phyloP scores from a whole-genome alignment of 1,140 invertebrate species.

The Streblospio benedicti region DNA sequence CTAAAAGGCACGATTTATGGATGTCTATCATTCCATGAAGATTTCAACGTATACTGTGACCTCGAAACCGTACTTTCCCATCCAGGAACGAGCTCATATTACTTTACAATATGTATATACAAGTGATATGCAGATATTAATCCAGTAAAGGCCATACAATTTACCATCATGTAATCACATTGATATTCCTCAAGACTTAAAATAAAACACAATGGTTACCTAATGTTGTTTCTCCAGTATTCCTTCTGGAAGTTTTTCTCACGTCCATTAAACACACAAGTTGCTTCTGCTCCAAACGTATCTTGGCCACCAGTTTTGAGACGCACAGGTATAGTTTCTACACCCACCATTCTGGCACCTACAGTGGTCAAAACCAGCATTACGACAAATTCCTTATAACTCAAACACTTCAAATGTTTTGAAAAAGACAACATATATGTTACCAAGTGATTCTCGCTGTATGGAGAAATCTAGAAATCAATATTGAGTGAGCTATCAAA shows the following conservation, averaged over 20 bases:
- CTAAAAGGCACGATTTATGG: no score
- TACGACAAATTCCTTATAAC: no score
- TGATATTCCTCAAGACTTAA: no score
- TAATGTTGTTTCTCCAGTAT: neutral
- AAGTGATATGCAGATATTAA: no score
- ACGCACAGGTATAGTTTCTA: neutral
- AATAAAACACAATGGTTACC: no score
- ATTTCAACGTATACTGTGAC: no score
- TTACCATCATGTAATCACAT: no score
- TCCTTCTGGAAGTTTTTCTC: constrained; percentile 8
- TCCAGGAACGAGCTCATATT: no score
- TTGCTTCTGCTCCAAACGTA: constrained; percentile 9
- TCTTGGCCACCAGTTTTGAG: constrained; percentile 10
- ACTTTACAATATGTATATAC: no score
- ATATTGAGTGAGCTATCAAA: neutral
- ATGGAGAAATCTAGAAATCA: neutral
- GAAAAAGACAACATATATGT: neutral
- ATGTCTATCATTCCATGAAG: no score
- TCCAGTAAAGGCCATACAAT: no score
- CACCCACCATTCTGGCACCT: constrained; percentile 4
- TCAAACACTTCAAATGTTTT: neutral
- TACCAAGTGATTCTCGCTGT: neutral
- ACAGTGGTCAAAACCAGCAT: neutral
- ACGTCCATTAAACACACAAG: constrained; percentile 7
- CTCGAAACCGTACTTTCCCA: no score